Base-by-base conservation (phyloP, 2,888 invertebrate species). In the Autographa pulchrina region DNA sequence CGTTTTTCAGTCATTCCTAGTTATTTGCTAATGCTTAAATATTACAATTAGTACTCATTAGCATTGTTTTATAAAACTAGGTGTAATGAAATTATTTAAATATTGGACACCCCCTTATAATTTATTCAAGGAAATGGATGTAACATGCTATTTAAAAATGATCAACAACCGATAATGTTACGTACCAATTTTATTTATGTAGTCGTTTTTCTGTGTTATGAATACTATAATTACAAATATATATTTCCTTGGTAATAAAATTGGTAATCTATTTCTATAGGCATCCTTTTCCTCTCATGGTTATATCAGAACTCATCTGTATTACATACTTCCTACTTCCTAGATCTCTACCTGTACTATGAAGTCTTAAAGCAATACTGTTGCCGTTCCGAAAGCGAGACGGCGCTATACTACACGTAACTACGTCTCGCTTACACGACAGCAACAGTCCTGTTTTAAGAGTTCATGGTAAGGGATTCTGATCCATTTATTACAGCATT, bases 61-160 rank as follows among this genome's bases (percentile, higher is more conserved):
- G 38, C 11, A 38, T 38, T 38, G 11, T 38, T 11, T 11, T 38
- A 38, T 43, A 16, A 16, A 43, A 43, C 14, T 43, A 16, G 16
- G 14, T 43, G 14, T 43, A 16, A 14, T 43, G 14, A 43, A 43
- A 43, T 16, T 9, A 25, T 38, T n/a, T 59, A 72, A 72, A 77
- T 64, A 54, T 59, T 38, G 11, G 11, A 38, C 9, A 38, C 11
- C 38, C 18, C 18, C 13, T 48, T n/a, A 7, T n/a, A n/a, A 14
- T n/a, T 48, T 48, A 7, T 48, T n/a, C 48, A 6, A n/a, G 48
- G 48, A 16, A 48, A 48, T 16, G 4, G 6, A 48, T 6, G 16
- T 48, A 48, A 48, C 14, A n/a, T n/a, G n/a, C n/a, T n/a, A 48
- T 48, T n/a, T 48, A n/a, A 48, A 48, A 48, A n/a, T n/a, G 48